These are phyloP conservation scores for Fregata magnificens DNA, from an alignment of 2,113 vertebrate species.

Conservation along the genomic window DNA sequence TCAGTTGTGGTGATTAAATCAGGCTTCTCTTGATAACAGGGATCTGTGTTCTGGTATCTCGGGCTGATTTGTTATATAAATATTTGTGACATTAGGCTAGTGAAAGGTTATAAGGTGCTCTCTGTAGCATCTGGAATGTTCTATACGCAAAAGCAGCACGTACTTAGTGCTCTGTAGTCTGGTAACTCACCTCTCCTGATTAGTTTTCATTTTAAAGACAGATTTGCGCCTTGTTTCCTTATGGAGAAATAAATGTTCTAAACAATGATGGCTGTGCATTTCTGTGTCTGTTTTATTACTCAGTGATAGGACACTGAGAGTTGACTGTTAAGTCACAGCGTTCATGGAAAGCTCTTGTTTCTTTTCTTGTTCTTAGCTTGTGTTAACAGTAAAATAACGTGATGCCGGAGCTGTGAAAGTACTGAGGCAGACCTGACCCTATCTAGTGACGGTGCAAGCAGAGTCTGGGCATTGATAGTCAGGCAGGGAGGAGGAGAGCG, in stretches of 20 bases:
- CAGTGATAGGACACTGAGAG: background rate
- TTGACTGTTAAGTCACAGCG: background rate
- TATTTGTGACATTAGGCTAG: background rate
- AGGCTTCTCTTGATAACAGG: background rate
- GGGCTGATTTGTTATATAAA: background rate
- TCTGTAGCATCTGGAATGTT: background rate
- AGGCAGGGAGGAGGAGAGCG: background rate
- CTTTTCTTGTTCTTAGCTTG: background rate
- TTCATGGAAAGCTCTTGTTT: background rate
- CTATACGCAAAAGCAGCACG: background rate
- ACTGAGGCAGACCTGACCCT: background rate
- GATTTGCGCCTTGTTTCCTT: background rate
- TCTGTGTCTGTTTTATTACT: background rate
- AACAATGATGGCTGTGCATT: accelerated
- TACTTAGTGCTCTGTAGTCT: background rate
- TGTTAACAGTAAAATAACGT: background rate
- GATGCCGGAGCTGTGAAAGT: background rate
- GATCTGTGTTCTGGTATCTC: background rate
- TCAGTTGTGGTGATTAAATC: background rate
- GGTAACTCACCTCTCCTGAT: background rate
- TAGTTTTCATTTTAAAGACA: background rate
- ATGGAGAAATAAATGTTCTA: background rate
- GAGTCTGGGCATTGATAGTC: background rate
- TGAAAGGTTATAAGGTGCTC: background rate
- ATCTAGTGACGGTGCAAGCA: background rate